Base-by-base conservation (phyloP, 1,140 invertebrate genomes). In the Scaptodrosophila lebanonensis region DNA sequence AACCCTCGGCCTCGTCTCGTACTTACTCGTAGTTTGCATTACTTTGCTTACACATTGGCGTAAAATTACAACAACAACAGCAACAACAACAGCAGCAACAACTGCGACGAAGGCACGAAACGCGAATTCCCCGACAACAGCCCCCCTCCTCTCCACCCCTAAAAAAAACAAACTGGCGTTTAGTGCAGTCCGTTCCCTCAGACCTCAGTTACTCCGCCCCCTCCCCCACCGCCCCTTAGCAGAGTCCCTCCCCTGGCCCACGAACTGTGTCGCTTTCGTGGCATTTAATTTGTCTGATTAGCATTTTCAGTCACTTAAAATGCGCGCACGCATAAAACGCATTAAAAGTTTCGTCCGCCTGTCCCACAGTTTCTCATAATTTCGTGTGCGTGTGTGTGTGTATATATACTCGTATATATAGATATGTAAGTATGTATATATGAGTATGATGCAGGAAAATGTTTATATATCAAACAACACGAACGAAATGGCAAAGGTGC, bases 281-380 rank as follows among this genome's bases (percentile, higher is more conserved):
- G 65, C 77, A 77, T 83, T 83, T 84, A 83, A 83, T 83, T 79
- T 77, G 71, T 83, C 77, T 68, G 79, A 83, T 83, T 83, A 84
- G 70, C 76, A 83, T 83, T 77, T 83, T 83, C 59, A 82, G 60
- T 58, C 64, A 52, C 66, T 68, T 66, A 66, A 66, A 72, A 72
- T 53, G 65, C 68, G 56, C 66, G 72, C 77, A 83, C 75, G 75
- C 75, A 82, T 75, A 73, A 75, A 82, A 82, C 75, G 76, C 75
- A 82, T 82, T 82, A 82, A 83, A 71, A 65, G 29, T 58, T 66
- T 60, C 51, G 54, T 54, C 54, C 8, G 22, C 22, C 33, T 17
- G 48, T 47, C 51, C 13, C 17, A 13, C 40, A 50, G 35, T 49
- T 36, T 44, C 42, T 44, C 25, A 44, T 44, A 44, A 44, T 18